phyloP scores from a whole-genome alignment of 2,797 vertebrate species.

The Cottoperca gobio region DNA sequence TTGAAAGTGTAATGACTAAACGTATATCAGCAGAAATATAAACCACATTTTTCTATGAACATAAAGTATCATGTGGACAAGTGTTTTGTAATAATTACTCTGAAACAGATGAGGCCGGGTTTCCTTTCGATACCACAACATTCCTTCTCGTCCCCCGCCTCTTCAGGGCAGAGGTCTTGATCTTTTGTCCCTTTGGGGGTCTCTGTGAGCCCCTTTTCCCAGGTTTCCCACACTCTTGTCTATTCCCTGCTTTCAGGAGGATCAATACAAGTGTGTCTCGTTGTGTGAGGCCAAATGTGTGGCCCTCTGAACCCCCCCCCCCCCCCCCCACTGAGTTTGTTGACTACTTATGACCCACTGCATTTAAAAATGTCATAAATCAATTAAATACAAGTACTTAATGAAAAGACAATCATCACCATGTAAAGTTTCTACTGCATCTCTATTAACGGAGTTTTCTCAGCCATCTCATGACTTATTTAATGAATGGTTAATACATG shows the following conservation, averaged over 20 bases:
- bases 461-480: background rate
- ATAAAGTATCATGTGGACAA: no score
- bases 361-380: background rate
- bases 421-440: no score
- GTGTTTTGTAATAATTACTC: background rate
- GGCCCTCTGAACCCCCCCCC: background rate
- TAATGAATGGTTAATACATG: conserved; percentile 12
- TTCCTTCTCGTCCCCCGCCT: background rate
- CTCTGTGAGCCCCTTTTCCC: conserved; percentile 39
- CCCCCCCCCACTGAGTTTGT: no score
- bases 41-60: no score
- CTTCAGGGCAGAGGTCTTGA: conserved; percentile 14
- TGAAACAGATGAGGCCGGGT: background rate
- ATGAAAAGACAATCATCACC: no score
- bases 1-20: background rate
- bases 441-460: background rate
- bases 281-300: background rate
- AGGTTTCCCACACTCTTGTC: conserved; percentile 63
- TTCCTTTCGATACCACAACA: background rate
- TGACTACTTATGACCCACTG: background rate
- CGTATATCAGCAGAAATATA: no score
- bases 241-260: conserved; percentile 30
- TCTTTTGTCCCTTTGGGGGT: conserved; percentile 2
- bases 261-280: conserved; percentile 62
- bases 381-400: background rate